These are phyloP conservation scores for Apodemia hepburni DNA, from an alignment of 2,888 invertebrate species.

Conservation along the genomic window DNA sequence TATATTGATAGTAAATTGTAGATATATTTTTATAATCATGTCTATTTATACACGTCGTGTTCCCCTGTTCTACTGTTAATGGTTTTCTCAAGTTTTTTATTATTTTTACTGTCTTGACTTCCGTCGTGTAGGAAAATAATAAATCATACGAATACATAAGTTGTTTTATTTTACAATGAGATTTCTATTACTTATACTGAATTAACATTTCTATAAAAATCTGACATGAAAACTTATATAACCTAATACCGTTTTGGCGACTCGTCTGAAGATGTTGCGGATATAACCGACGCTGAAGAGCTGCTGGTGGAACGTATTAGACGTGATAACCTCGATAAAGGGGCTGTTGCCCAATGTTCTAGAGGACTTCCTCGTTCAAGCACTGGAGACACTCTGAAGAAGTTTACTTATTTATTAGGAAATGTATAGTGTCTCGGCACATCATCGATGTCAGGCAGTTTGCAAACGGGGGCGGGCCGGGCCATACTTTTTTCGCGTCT, in stretches of 20 bases:
- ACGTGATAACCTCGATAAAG: slow-evolving; percentile 57
- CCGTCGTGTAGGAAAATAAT: slow-evolving; percentile 27
- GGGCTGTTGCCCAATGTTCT: slow-evolving; percentile 70
- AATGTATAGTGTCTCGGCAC: too few species aligned
- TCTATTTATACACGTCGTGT: slow-evolving; percentile 2
- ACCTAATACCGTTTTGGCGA: slow-evolving; percentile 28
- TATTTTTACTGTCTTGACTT: slow-evolving; percentile 3
- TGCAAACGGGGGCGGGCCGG: too few species aligned
- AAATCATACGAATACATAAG: slow-evolving; percentile 36
- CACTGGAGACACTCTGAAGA: slow-evolving; percentile 58
- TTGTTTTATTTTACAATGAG: slow-evolving; percentile 39
- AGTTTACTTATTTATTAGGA: background rate
- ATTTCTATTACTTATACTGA: slow-evolving; percentile 16
- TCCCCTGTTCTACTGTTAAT: slow-evolving; percentile 11
- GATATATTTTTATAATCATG: slow-evolving; percentile 1
- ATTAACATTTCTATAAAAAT: background rate
- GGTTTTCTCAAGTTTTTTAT: background rate
- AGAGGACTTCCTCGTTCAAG: slow-evolving; percentile 55
- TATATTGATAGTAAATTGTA: background rate
- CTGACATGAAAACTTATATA: background rate
- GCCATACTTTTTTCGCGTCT: too few species aligned
- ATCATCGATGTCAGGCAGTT: too few species aligned
- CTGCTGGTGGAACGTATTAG: slow-evolving; percentile 58
- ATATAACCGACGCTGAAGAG: slow-evolving; percentile 53
- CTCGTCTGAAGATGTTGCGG: slow-evolving; percentile 45